Evolutionary conservation across 2,888 invertebrate species (phyloP), one percentile per base, ranked within the genome.

Genomic region (Flexamia atlantica): DNA sequence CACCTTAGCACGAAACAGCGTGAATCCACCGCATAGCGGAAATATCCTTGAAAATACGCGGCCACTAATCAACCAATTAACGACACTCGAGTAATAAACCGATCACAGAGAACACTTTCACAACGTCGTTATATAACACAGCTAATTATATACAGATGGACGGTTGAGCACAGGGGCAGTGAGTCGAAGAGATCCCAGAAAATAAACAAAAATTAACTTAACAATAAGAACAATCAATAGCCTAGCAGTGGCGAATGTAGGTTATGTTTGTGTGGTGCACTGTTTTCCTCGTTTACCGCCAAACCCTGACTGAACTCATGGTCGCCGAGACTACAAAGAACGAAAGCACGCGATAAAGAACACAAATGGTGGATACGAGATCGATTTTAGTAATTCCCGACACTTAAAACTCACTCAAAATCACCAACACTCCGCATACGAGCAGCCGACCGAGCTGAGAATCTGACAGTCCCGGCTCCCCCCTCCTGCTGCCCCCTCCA

Each of bases 401-500:
- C 76, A 25, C 72, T 40, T 40, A 30, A n/a, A 42, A 32, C 32
- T 23, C 72, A 42, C 64, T 64, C 64, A 72, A 40, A 72, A 72
- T 40, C 40, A 40, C 72, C 25, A 72, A 40, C 14, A 23, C 72
- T 25, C 50, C 42, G 12, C 76, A 23, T 28, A 40, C 50, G 17
- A 20, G 28, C 76, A 36, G 4, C 76, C 17, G 28, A 28, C 76
- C 72, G 4, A 23, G 76, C 46, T 76, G 46, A 28, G 40, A 20
- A 76, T 76, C 76, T 76, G 50, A 50, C 76, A 50, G 23, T 23
- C 76, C 25, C 46, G 46, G 72, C 72, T 76, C 32, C 81, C 76
- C 50, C 42, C 72, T 76, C 42, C 74, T 46, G n/a, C 53, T 87
- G 86, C 87, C 88, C 88, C 70, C 30, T 0, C 70, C 17, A 20